Percentiles rank a stretch among this genome's conserved stretches.
phyloP scores from a whole-genome alignment of 1,140 invertebrate species.

The Zaprionus africanus region DNA sequence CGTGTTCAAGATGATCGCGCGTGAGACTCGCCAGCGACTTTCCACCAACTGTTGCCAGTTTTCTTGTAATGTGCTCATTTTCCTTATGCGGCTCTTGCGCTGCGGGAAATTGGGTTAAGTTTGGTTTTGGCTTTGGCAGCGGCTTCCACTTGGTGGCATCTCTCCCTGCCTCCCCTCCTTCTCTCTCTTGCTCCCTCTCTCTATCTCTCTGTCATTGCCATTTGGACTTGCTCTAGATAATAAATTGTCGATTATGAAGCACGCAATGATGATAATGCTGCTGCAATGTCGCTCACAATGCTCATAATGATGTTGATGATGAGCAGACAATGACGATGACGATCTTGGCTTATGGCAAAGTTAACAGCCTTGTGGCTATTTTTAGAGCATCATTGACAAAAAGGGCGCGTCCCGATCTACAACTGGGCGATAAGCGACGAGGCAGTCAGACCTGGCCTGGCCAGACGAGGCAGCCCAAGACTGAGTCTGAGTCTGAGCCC shows the following conservation, averaged over 20 bases:
- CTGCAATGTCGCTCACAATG: constrained; percentile 1
- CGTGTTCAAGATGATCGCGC: constrained; percentile 70
- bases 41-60: constrained; percentile 49
- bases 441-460: not conserved
- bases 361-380: constrained; percentile 65
- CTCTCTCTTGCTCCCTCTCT: not conserved
- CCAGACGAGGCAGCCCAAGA: not conserved
- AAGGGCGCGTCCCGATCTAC: constrained; percentile 72
- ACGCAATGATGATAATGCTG: constrained; percentile 7
- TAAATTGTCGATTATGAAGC: constrained; percentile 37
- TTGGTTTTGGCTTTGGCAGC: constrained; percentile 38
- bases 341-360: constrained; percentile 50
- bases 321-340: constrained; percentile 3
- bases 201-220: constrained; percentile 35
- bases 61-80: constrained; percentile 79
- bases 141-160: not conserved
- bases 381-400: constrained; percentile 57
- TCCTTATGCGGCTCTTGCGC: constrained; percentile 64
- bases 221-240: constrained; percentile 73
- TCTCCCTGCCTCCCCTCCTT: not conserved
- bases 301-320: constrained; percentile 34
- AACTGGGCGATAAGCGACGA: constrained; percentile 57
- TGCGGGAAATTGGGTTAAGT: constrained; percentile 73
- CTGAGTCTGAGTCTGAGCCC: not conserved
- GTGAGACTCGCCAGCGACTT: constrained; percentile 35